phyloP scores from a whole-genome alignment of 2,888 invertebrate species.

The Caenorhabditis doughertyi region DNA sequence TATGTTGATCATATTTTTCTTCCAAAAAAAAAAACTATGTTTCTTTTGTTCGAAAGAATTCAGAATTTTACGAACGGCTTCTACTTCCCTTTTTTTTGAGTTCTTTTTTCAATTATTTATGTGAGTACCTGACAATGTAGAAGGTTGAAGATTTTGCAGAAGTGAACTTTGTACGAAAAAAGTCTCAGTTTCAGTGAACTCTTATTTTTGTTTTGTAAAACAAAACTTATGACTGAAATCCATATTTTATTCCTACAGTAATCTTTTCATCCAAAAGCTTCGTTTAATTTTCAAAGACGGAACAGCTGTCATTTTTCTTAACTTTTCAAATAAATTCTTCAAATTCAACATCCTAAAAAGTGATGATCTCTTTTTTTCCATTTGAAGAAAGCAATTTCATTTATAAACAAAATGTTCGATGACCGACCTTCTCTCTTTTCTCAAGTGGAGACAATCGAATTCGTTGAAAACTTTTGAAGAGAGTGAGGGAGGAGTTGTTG shows the following conservation, averaged over 20 bases:
- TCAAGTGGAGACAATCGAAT: constrained; percentile 36
- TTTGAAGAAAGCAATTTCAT: constrained; percentile 32
- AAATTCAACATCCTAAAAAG: not conserved
- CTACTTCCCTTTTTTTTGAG: not conserved
- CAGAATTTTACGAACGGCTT: constrained; percentile 10
- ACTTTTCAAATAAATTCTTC: constrained; percentile 12
- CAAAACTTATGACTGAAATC: not conserved
- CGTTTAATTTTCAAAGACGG: not conserved
- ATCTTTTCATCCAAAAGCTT: not conserved
- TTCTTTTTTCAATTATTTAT: not conserved
- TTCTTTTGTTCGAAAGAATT: not conserved
- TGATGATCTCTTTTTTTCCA: constrained; percentile 7
- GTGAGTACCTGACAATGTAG: not conserved
- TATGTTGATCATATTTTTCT: constrained; percentile 6
- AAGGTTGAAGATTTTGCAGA: not conserved
- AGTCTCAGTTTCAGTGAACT: not conserved
- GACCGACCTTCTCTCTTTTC: constrained; percentile 28
- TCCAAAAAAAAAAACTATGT: not conserved
- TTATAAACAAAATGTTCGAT: constrained; percentile 61
- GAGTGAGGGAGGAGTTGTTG: constrained; percentile 12
- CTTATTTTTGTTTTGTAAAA: not conserved
- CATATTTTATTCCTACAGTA: not conserved
- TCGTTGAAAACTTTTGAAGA: constrained; percentile 25
- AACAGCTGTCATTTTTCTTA: not conserved
- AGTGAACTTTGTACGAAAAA: too few relatives aligned